Percentiles rank a stretch among this genome's conserved stretches.
Conservation (phyloP, 2,797 vertebrate species). For the Gallinago nigripennis region DNA sequence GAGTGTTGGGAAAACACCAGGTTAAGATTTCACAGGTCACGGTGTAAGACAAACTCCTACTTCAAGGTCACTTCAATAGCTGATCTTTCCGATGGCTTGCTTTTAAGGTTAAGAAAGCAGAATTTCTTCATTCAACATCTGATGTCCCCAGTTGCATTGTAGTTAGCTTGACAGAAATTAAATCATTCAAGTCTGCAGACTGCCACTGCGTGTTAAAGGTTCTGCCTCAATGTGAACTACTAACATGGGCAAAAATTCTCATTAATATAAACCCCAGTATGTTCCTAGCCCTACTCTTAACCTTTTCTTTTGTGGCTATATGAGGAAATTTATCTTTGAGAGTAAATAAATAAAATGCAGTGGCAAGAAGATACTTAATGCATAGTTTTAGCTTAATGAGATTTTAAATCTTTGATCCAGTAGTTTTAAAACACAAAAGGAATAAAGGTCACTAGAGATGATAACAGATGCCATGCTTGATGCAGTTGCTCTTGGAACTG, state of each 20-base stretch:
- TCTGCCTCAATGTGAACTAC: rapidly evolving
- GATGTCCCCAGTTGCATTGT: not conserved
- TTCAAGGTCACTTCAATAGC: not conserved
- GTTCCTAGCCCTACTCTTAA: not conserved
- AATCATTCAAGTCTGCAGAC: not conserved
- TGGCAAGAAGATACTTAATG: not conserved
- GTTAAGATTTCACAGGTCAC: not conserved
- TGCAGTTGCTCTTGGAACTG: not conserved
- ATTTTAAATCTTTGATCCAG: not conserved
- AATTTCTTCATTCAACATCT: not conserved
- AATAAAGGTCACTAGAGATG: not conserved
- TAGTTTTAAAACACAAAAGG: not conserved
- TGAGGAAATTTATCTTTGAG: not conserved
- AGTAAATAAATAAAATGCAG: not conserved
- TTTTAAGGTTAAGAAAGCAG: not conserved
- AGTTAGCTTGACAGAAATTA: not conserved
- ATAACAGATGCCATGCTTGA: not conserved
- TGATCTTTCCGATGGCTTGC: not conserved
- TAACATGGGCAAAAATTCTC: not conserved
- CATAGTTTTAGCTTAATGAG: not conserved
- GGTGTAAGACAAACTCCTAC: not conserved
- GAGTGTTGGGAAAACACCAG: not conserved
- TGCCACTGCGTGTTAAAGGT: not conserved
- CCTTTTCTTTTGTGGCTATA: not conserved
- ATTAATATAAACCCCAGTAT: not conserved